phyloP scores from a whole-genome alignment of 1,140 invertebrate genomes.

The Cotesia glomerata region DNA sequence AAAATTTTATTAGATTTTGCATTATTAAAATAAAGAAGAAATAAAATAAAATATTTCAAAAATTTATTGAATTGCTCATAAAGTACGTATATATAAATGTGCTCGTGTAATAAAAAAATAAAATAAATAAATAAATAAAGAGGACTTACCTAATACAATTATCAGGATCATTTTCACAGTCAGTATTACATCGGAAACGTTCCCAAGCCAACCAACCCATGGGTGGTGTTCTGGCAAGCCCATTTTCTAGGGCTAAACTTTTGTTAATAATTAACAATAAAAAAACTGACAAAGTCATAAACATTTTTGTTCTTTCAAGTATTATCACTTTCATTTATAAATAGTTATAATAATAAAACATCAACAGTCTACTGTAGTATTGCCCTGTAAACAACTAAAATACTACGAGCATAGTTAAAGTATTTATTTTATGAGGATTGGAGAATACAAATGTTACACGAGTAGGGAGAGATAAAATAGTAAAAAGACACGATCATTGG shows the following conservation, averaged over 20 bases:
- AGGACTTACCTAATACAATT: slow-evolving; percentile 85
- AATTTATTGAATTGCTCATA: no score
- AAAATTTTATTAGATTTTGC: no score
- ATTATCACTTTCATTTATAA: background rate
- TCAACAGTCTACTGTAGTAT: background rate
- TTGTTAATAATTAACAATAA: slow-evolving; percentile 36
- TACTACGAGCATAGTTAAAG: background rate
- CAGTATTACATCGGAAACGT: slow-evolving; percentile 89
- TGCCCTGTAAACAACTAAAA: background rate
- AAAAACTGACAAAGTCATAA: slow-evolving; percentile 35
- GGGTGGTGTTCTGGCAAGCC: slow-evolving; percentile 82
- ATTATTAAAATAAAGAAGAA: no score
- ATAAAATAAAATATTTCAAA: no score
- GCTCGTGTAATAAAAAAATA: no score
- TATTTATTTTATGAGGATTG: background rate
- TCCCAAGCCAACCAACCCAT: slow-evolving; percentile 94
- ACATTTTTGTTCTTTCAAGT: slow-evolving; percentile 38
- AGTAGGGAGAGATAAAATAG: background rate
- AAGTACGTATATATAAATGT: no score
- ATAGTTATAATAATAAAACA: background rate
- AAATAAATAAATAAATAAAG: no score
- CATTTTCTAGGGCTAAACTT: slow-evolving; percentile 74
- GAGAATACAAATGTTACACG: background rate
- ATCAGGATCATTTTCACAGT: slow-evolving; percentile 90
- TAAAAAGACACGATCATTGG: background rate